A percentile compares a stretch with the other conserved stretches of the same genome.
Conservation (phyloP, 2,888 invertebrate genomes). For the Melieria picta region DNA sequence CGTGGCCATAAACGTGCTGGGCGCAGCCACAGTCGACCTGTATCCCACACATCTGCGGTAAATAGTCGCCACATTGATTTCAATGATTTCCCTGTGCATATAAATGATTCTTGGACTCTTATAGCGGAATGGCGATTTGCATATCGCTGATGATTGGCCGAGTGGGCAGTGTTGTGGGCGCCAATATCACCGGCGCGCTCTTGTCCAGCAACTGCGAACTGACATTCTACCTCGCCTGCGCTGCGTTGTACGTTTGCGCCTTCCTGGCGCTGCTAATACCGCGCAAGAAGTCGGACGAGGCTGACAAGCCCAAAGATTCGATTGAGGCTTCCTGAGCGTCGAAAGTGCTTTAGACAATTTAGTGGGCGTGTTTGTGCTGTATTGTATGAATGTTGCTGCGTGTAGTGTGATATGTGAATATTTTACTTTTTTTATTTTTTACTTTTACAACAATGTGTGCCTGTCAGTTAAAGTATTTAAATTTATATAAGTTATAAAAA, state of each 20-base stretch:
- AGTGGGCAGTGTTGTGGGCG: slow-evolving; percentile 67
- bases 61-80: background rate
- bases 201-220: slow-evolving; percentile 66
- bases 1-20: slow-evolving; percentile 54
- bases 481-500: too few relatives aligned
- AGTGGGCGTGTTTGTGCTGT: too few relatives aligned
- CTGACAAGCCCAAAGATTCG: background rate
- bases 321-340: too few relatives aligned
- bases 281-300: slow-evolving; percentile 22
- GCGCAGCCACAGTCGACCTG: slow-evolving; percentile 58
- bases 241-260: slow-evolving; percentile 50
- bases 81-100: background rate
- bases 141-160: slow-evolving; percentile 69
- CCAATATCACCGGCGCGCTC: slow-evolving; percentile 66
- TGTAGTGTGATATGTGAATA: too few relatives aligned
- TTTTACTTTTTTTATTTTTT: too few relatives aligned
- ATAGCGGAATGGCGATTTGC: slow-evolving; percentile 68
- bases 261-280: slow-evolving; percentile 52
- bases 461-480: too few relatives aligned
- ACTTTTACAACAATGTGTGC: too few relatives aligned
- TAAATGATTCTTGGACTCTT: slow-evolving; percentile 25
- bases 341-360: too few relatives aligned
- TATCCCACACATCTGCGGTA: slow-evolving; percentile 62
- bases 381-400: too few relatives aligned
- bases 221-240: slow-evolving; percentile 60